These are phyloP conservation scores for Aramus guarauna DNA, from an alignment of 2,113 vertebrate genomes.

Conservation along the genomic window DNA sequence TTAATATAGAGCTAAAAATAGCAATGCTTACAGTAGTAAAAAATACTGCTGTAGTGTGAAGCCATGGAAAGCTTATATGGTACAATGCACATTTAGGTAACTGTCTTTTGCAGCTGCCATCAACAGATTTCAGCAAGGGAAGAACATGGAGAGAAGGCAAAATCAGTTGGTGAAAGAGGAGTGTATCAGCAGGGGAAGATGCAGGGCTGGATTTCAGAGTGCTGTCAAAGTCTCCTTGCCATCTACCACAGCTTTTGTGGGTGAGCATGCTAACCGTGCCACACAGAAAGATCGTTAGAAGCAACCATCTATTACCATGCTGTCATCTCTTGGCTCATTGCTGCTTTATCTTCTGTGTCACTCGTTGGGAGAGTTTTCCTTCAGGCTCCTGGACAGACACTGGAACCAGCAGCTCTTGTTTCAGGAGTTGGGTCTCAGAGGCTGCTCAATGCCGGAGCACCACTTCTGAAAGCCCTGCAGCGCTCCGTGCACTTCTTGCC, in stretches of 20 bases:
- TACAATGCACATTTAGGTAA: constrained; percentile 4
- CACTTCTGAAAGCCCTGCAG: background rate
- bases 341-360: background rate
- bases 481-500: background rate
- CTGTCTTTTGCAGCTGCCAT: background rate
- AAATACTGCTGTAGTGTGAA: constrained; percentile 45
- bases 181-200: background rate
- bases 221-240: background rate
- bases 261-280: background rate
- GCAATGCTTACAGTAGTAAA: constrained; percentile 60
- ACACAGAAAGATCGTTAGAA: background rate
- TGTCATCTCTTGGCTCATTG: background rate
- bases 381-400: background rate
- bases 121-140: background rate
- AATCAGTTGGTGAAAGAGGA: background rate
- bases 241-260: background rate
- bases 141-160: background rate
- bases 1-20: constrained; percentile 71
- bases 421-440: fast-evolving
- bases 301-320: background rate
- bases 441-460: background rate
- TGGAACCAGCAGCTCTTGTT: background rate
- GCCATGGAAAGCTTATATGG: background rate
- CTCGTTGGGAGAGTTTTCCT: background rate
- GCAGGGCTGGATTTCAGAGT: background rate